phyloP scores from a whole-genome alignment of 2,113 vertebrate species.

The Sorex fumeus region DNA sequence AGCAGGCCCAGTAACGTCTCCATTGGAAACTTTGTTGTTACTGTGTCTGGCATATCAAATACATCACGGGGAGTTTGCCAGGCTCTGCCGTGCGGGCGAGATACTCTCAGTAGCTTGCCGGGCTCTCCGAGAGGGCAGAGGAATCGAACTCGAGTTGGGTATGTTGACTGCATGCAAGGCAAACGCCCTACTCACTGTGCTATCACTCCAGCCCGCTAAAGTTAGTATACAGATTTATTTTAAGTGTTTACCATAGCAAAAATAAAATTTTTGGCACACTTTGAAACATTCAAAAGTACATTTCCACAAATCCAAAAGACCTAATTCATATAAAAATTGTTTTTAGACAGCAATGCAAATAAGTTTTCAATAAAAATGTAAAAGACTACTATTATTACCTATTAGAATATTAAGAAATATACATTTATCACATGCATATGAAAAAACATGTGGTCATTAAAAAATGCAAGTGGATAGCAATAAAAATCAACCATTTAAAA shows the following conservation, averaged over 20 bases:
- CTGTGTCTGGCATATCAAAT: no score
- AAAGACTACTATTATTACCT: background rate
- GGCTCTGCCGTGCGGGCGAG: no score
- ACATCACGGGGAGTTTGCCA: no score
- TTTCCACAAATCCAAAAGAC: background rate
- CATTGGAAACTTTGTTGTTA: no score
- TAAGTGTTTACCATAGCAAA: background rate
- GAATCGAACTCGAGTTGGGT: no score
- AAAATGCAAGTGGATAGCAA: conserved; percentile 7
- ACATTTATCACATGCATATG: conserved; percentile 25
- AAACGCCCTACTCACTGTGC: no score
- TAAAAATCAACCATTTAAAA: background rate
- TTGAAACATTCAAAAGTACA: conserved; percentile 12
- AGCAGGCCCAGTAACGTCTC: no score
- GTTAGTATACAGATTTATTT: background rate
- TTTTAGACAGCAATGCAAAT: background rate
- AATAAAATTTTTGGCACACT: background rate
- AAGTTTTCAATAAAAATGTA: background rate
- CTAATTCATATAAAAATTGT: background rate
- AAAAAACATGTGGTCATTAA: background rate
- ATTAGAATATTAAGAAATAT: conserved; percentile 40
- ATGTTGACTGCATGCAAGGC: no score
- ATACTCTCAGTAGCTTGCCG: no score
- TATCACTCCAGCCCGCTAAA: no score
- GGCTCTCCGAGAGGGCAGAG: no score